A percentile compares a stretch with the other conserved stretches of the same genome.
Evolutionary conservation across 2,797 vertebrate species (phyloP).

Genomic region (Alcedo atthis): DNA sequence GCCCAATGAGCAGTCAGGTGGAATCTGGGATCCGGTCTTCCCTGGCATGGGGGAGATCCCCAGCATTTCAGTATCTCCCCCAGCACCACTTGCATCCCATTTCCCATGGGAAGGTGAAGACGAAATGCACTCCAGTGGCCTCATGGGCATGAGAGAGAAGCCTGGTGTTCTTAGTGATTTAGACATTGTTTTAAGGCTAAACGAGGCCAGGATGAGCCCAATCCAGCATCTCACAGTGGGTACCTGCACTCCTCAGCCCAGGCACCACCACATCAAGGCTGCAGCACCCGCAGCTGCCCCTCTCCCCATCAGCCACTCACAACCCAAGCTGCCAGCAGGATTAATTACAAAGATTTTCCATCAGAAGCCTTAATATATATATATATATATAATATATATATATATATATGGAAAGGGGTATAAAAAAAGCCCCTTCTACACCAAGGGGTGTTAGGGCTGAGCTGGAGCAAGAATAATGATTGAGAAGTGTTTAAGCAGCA

Average conservation of each 20-base stretch:
- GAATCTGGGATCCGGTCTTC: neutral
- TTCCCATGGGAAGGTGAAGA: accelerated
- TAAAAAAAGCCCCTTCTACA: neutral
- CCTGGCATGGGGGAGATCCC: neutral
- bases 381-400: neutral
- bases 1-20: accelerated
- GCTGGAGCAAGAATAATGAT: neutral
- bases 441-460: neutral
- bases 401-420: neutral
- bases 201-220: neutral
- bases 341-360: slow-evolving; percentile 62
- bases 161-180: neutral
- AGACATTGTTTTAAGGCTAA: neutral
- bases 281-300: neutral
- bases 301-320: neutral
- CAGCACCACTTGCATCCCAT: accelerated
- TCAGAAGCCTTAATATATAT: neutral
- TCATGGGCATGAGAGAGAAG: neutral
- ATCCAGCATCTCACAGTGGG: accelerated
- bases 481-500: neutral
- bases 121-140: accelerated
- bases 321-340: neutral
- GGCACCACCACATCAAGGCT: neutral
- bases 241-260: accelerated
- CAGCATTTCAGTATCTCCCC: neutral